Percentiles rank a stretch among this genome's conserved stretches.
phyloP scores from a whole-genome alignment of 2,888 invertebrate species.

The Scaptomyza tumidula region DNA sequence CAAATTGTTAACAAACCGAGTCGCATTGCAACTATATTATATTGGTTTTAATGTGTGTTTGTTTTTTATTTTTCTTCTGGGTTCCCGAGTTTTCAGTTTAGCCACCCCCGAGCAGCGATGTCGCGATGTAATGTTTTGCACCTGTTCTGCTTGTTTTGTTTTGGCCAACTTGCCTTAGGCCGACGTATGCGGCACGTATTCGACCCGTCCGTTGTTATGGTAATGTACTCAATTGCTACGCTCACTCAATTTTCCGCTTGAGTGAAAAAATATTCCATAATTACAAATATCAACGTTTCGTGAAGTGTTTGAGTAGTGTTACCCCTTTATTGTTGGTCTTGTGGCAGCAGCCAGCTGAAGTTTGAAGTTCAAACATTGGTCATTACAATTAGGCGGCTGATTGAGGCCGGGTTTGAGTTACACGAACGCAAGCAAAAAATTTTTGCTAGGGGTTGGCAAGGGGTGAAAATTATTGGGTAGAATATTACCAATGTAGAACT shows the following conservation, averaged over 20 bases:
- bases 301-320: constrained; percentile 32
- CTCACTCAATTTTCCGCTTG: constrained; percentile 44
- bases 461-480: neutral
- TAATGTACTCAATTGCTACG: constrained; percentile 53
- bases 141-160: constrained; percentile 73
- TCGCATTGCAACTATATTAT: constrained; percentile 66
- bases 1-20: constrained; percentile 51
- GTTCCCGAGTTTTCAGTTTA: constrained; percentile 11
- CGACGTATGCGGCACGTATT: constrained; percentile 20
- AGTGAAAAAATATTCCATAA: constrained; percentile 61
- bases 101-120: constrained; percentile 53
- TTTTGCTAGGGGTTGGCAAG: constrained; percentile 4
- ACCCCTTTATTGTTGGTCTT: constrained; percentile 43
- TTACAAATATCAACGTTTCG: constrained; percentile 52
- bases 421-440: constrained; percentile 5
- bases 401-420: constrained; percentile 57
- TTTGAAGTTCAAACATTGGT: constrained; percentile 71
- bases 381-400: constrained; percentile 69
- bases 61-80: constrained; percentile 4
- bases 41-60: constrained; percentile 47
- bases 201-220: constrained; percentile 67
- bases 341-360: constrained; percentile 36
- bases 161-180: constrained; percentile 67
- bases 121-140: constrained; percentile 59
- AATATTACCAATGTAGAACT: neutral